Base-by-base conservation (phyloP, 2,797 vertebrate species). In the Denticeps clupeoides region DNA sequence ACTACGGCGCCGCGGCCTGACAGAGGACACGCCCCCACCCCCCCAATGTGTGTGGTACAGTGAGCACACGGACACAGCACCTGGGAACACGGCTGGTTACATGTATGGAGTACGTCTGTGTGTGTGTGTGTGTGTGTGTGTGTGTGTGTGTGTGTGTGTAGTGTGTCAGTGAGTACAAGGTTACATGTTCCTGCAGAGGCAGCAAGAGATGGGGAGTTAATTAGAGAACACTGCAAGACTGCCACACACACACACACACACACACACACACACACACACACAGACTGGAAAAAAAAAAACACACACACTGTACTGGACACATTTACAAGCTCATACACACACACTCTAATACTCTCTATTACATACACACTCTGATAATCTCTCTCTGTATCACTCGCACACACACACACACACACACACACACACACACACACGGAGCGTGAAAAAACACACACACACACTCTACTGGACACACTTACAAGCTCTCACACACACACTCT, bases 131-230 rank as follows among this genome's bases (percentile, higher is more conserved):
- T 47, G 27, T 37, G 43, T 42, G 13, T 54, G 45, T 46, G 32
- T 45, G 27, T 44, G 23, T 49, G 42, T 32, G 29, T 38, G 47
- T 55, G 51, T 57, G 50, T 45, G 51, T 32, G 47, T 21, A 45
- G 25, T 10, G n/a, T 16, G 16, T 38, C 35, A 16, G 13, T 19
- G 33, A 38, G 16, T 19, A 13, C 23, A 22, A 37, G 12, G 9
- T 9, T 38, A 41, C 4, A 27, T 28, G 35, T 35, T 4, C 23
- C 51, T 9, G 31, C 13, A 16, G 45, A n/a, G 12, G 23, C 55
- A 47, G 51, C 48, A 59, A 55, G 55, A 41, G 55, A 54, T 48
- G 54, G 58, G 47, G 56, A 65, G 65, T 64, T 65, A 69, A 71
- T 69, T 64, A 58, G 64, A 59, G 53, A 72, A 60, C 56, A 65